These are phyloP conservation scores for Hemitrygon akajei DNA, from an alignment of 2,797 vertebrate species.

Conservation along the genomic window DNA sequence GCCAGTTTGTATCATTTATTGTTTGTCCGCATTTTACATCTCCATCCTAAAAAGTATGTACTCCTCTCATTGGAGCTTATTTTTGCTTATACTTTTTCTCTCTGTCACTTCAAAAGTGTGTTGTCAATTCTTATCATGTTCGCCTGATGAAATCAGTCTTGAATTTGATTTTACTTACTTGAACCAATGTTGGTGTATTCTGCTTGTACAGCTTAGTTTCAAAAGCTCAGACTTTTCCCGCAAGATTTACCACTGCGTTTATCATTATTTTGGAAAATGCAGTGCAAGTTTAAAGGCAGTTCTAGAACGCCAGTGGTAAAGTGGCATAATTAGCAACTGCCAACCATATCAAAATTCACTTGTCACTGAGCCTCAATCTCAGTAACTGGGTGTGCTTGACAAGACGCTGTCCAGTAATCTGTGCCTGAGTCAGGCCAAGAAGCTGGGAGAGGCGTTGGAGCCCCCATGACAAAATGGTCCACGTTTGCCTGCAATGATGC, in stretches of 20 bases:
- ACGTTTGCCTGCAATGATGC: too few species aligned
- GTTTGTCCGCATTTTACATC: neutral
- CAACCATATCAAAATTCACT: too few species aligned
- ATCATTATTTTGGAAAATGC: neutral
- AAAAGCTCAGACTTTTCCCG: neutral
- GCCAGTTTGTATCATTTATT: too few species aligned
- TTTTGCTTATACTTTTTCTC: neutral
- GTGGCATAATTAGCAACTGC: too few species aligned
- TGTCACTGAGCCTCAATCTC: too few species aligned
- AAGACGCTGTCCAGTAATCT: too few species aligned
- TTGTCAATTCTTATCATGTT: neutral
- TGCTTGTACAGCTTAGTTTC: neutral
- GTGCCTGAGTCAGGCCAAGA: too few species aligned
- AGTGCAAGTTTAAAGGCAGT: too few species aligned
- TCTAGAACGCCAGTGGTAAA: too few species aligned
- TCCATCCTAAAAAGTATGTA: neutral
- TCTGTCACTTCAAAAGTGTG: neutral
- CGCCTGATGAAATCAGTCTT: neutral
- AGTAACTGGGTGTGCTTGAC: too few species aligned
- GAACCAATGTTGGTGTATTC: neutral
- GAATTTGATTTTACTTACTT: neutral
- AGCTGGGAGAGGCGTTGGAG: too few species aligned
- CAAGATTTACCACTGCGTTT: neutral
- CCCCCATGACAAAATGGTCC: too few species aligned
- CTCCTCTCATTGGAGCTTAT: neutral